Base-by-base conservation (phyloP, 2,888 invertebrate species). In the Busseola fusca region DNA sequence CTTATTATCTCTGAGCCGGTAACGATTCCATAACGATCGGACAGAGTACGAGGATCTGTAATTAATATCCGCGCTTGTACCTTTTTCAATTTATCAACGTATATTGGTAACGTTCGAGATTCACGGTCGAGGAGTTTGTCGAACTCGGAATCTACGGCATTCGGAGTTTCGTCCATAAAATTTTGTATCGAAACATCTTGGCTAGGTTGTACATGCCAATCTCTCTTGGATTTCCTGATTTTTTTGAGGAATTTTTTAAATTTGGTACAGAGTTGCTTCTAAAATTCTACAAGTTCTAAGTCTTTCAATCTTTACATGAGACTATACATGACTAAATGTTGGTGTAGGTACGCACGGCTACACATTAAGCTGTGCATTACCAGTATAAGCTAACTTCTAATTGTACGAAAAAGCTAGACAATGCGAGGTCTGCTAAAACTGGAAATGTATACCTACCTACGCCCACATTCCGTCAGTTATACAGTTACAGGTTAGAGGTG, bases 41-140 rank as follows among this genome's bases (percentile, higher is more conserved):
- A 65, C 69, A 70, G 72, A 74, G 78, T 81, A 80, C 78, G 80
- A 78, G 71, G 67, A 80, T 76, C 83, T 86, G 84, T 90, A 91
- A 91, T 92, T 91, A 91, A 90, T 90, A 89, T 87, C 87, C 80
- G 83, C 82, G 84, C 84, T 86, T 81, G 85, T 86, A 85, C 80
- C 86, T 87, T 87, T 88, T 89, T 88, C 89, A 89, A 91, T 92
- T 91, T 89, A 90, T 92, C 91, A 90, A 84, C 74, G 74, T 82
- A 74, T 83, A 78, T 81, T 83, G 84, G 80, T 78, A 80, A 76
- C 72, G 54, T 64, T 40, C 62, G 72, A 60, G 75, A 82, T 76
- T 78, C 72, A 84, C 85, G 45, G 69, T 2, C 57, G 34, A 6
- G 12, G 45, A 76, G 76, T 74, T 76, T 73, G 76, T 59, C 69